phyloP scores from a whole-genome alignment of 2,113 vertebrate genomes.

The Australoheros scitulus region DNA sequence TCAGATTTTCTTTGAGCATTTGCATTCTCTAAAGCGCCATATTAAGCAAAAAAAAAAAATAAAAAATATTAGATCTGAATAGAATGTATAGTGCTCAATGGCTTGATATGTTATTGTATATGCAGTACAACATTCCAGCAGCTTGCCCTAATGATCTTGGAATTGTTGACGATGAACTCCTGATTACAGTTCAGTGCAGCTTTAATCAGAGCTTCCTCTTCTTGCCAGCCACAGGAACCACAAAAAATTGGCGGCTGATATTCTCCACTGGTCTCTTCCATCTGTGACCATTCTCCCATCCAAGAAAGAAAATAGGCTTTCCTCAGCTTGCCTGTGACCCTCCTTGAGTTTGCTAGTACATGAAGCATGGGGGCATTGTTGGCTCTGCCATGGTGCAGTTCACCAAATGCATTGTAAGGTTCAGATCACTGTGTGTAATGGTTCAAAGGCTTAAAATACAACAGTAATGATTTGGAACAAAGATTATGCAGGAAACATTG shows the following conservation, averaged over 20 bases:
- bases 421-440: conserved; percentile 41
- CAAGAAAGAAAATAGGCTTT: conserved; percentile 58
- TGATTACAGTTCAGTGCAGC: conserved; percentile 68
- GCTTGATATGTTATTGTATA: conserved; percentile 28
- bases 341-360: conserved; percentile 28
- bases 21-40: not conserved
- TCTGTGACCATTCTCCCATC: conserved; percentile 45
- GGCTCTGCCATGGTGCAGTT: conserved; percentile 38
- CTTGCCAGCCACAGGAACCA: conserved; percentile 55
- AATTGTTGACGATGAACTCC: conserved; percentile 47
- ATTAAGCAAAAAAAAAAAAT: not conserved
- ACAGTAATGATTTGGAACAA: conserved; percentile 26
- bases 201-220: conserved; percentile 73
- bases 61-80: not conserved
- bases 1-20: not conserved
- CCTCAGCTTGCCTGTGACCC: conserved; percentile 5
- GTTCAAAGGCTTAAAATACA: conserved; percentile 16
- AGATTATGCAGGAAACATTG: conserved; percentile 12
- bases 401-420: conserved; percentile 22
- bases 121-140: conserved; percentile 29
- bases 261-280: conserved; percentile 45
- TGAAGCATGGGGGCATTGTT: conserved; percentile 38
- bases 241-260: conserved; percentile 55
- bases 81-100: not conserved
- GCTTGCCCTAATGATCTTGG: conserved; percentile 44